These are phyloP conservation scores for Dasyornis broadbenti DNA, from an alignment of 2,113 vertebrate genomes.

Conservation along the genomic window DNA sequence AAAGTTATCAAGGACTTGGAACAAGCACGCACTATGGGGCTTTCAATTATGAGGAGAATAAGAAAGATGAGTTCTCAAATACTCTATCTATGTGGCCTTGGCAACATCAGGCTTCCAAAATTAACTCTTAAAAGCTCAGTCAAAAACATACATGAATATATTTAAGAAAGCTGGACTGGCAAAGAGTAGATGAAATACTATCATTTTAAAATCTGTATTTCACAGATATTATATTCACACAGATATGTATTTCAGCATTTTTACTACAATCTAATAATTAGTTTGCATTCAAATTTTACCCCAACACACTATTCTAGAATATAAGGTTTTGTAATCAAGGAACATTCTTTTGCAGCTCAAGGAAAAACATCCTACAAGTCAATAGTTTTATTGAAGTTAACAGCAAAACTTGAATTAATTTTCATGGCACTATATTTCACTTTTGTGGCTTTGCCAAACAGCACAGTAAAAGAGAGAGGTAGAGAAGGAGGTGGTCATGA, in stretches of 20 bases:
- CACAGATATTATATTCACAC: background rate
- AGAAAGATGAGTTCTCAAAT: background rate
- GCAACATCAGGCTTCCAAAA: background rate
- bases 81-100: background rate
- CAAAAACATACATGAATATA: background rate
- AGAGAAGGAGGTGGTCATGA: background rate
- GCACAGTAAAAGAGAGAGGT: background rate
- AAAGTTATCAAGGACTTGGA: background rate
- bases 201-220: background rate
- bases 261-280: background rate
- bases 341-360: background rate
- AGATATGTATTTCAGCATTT: background rate
- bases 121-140: background rate
- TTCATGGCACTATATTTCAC: background rate
- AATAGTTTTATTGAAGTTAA: background rate
- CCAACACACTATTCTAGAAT: background rate
- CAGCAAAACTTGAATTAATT: background rate
- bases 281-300: background rate
- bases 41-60: background rate
- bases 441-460: background rate
- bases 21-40: background rate
- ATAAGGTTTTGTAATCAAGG: background rate
- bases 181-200: background rate
- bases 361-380: background rate
- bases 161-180: background rate